Base-by-base conservation (phyloP, 2,888 invertebrate genomes). In the Amphipoea lucens region DNA sequence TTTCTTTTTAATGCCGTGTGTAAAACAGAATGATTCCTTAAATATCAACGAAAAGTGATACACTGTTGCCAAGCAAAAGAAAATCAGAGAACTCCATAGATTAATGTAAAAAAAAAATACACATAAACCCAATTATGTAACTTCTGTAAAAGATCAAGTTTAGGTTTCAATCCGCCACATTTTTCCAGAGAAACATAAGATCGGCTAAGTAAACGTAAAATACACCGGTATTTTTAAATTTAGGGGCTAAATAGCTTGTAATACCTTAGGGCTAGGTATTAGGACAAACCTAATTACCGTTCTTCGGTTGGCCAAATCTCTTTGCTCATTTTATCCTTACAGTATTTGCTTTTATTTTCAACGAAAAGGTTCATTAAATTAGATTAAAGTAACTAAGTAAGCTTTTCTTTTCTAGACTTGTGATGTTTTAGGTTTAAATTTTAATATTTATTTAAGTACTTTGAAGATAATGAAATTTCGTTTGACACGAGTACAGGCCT, bases 271-370 rank as follows among this genome's bases (percentile, higher is more conserved):
- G 51, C 40, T 66, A 51, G 57, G 54, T 40, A 72, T 79, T 83
- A 72, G 23, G 60, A 40, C 1, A n/a, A 83, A 83, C 68, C 60
- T 79, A 83, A 75, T 83, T 83, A 79, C 79, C 20, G 29, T 40
- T n/a, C 3, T 74, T 70, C 14, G 42, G 57, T 71, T 67, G 40
- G 54, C 54, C 60, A 83, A 83, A 75, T 79, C 20, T 65, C 63
- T 71, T 83, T 82, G 70, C 65, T 73, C 69, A 54, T 62, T 80
- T 67, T 57, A 76, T 48, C 20, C 40, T 78, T 0, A 11, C 57
- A n/a, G 60, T 79, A 68, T 75, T 75, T 79, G 17, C 60, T 83
- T 65, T 69, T 72, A 83, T 75, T 83, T 79, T 69, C 0, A 40
- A 71, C 20, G 67, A 63, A 67, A 72, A 79, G 60, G 60, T 79